Evolutionary conservation across 1,140 invertebrate species (phyloP), one percentile per base, ranked within the genome.

Genomic region (Glomeris maerens): DNA sequence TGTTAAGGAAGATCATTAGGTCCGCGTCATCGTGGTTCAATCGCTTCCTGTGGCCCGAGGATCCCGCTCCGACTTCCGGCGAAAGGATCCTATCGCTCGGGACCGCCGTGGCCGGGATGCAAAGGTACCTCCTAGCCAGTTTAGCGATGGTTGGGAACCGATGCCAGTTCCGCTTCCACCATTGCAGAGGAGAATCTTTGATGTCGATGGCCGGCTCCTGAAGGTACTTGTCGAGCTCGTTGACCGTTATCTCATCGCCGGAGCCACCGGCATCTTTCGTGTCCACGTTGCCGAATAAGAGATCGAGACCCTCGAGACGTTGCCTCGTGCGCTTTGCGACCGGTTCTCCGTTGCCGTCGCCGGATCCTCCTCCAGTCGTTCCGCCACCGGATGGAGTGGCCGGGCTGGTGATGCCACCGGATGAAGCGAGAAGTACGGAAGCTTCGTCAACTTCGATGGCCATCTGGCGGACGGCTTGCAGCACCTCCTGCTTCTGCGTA

Each of bases 181-280:
- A 42, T 21, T 42, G 17, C 4, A 42, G 17, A 42, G 40, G 40
- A 10, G 40, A 42, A 21, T 42, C 40, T 42, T 42, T 42, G 5
- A 42, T 42, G 4, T 25, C 40, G 25, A 42, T 42, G 40, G 4
- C 5, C 17, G 40, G 5, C 25, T 42, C 40, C 25, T 42, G 40
- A 21, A 17, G 4, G 17, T 42, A 42, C 17, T 17, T 42, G 4
- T 42, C 40, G 10, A 42, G 25, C 5, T 42, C 40, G n/a, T n/a
- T n/a, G n/a, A n/a, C n/a, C n/a, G n/a, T n/a, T n/a, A n/a, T n/a
- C n/a, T n/a, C n/a, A n/a, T n/a, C n/a, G n/a, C n/a, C n/a, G n/a
- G n/a, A n/a, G 17, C 17, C 17, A 42, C 40, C 40, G 5, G 4
- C 17, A 21, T 42, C 40, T 17, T 42, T 42, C 5, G 20, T 25